Evolutionary conservation across 2,888 invertebrate species (phyloP).

Genomic region (Crocallis elinguaria): DNA sequence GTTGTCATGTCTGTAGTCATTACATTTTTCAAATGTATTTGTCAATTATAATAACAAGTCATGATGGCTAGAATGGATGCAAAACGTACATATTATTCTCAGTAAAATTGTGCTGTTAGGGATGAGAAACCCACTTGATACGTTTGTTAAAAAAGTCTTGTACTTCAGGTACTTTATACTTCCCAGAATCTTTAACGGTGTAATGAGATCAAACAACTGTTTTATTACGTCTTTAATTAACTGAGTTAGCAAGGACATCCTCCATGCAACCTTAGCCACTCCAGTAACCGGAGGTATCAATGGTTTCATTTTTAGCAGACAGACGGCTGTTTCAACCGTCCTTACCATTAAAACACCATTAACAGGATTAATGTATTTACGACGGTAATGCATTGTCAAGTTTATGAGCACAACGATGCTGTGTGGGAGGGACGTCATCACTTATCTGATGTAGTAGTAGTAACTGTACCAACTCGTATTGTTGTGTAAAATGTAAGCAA

Average conservation of each 20-base stretch:
- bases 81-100: too few species aligned
- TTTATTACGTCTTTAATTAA: constrained; percentile 11
- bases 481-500: neutral
- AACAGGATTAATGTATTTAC: constrained; percentile 58
- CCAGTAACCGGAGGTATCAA: constrained; percentile 3
- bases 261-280: neutral
- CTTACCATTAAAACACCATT: constrained; percentile 58
- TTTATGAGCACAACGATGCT: constrained; percentile 64
- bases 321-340: constrained; percentile 31
- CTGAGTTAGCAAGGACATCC: constrained; percentile 6
- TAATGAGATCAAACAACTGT: neutral
- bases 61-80: too few species aligned
- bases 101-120: too few species aligned
- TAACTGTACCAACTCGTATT: constrained; percentile 3
- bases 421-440: constrained; percentile 53
- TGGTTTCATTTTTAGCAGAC: constrained; percentile 5
- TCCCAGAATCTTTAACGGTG: neutral
- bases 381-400: constrained; percentile 64
- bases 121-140: too few species aligned
- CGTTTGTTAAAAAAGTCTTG: too few species aligned
- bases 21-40: neutral
- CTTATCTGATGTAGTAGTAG: constrained; percentile 43
- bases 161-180: neutral
- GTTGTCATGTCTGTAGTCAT: neutral
- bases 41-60: too few species aligned